A percentile compares a stretch with the other conserved stretches of the same genome.
Evolutionary conservation across 2,888 invertebrate genomes (phyloP).

Genomic region (Pristionchus entomophagus): DNA sequence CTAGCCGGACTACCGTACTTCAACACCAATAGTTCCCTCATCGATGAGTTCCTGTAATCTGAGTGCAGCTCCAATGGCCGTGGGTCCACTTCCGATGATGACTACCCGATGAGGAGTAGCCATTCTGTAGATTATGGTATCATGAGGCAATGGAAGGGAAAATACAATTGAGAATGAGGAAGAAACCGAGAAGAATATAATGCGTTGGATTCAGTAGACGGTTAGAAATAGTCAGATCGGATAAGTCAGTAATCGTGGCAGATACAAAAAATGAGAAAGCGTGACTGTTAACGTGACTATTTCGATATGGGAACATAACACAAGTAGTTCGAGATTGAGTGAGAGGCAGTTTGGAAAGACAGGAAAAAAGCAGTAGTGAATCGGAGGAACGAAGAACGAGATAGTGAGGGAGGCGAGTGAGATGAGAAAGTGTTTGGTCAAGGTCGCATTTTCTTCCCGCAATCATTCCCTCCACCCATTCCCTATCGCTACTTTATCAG

Average conservation of each 20-base stretch:
- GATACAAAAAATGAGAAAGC: neutral
- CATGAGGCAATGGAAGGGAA: neutral
- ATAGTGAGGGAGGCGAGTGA: slow-evolving; percentile 14
- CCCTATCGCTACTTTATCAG: slow-evolving; percentile 5
- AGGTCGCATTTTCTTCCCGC: slow-evolving; percentile 39
- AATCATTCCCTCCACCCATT: neutral
- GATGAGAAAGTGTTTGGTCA: slow-evolving; percentile 38
- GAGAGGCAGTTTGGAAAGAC: neutral
- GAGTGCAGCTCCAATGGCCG: slow-evolving; percentile 56
- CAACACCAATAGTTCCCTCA: slow-evolving; percentile 32
- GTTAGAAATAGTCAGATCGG: neutral
- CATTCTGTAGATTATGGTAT: neutral
- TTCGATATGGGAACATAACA: neutral
- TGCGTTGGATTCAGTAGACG: neutral
- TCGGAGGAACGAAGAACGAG: slow-evolving; percentile 8
- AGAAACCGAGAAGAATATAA: too few species aligned
- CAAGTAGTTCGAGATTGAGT: neutral
- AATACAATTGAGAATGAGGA: neutral
- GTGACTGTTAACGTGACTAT: too few species aligned
- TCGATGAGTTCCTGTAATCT: slow-evolving; percentile 52
- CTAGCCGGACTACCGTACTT: neutral
- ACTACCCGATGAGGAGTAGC: slow-evolving; percentile 41
- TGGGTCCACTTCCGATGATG: slow-evolving; percentile 59
- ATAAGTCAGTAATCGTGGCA: neutral
- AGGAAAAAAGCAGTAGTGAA: slow-evolving; percentile 21